Base-by-base conservation (phyloP, 2,888 invertebrate genomes). In the Fragum sueziense region DNA sequence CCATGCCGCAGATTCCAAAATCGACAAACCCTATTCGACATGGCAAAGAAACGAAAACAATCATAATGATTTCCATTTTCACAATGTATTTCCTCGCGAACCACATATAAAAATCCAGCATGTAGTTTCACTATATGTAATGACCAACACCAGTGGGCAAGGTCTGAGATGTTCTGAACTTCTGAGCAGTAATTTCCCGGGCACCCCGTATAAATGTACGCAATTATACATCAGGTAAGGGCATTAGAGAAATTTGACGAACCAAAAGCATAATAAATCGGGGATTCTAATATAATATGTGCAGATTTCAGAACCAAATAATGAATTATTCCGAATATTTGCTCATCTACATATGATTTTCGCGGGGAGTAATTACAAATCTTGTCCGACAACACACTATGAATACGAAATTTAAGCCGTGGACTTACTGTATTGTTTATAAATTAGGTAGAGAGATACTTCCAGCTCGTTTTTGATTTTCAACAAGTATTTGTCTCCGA, bases 221-320 rank as follows among this genome's bases (percentile, higher is more conserved):
- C 37, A 65, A 82, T 82, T 82, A 82, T 82, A 82, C 82, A 67
- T 73, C 78, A 76, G 78, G 77, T 72, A 29, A 25, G 22, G 82
- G 59, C 78, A 82, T 82, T 82, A 82, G 65, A 79, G 82, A 82
- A 79, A 82, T 75, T 79, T 81, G 78, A 78, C 82, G 73, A 73
- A 68, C 74, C 78, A 33, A 27, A 61, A 59, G 82, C 65, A 82
- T 82, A 82, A 82, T 82, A 79, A 82, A 78, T 78, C 81, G 68
- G 76, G 59, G 76, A 78, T 78, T 75, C 78, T 78, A 78, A 78
- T 75, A 82, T 78, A 77, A 82, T 78, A 82, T 82, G 81, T 82
- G 81, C 81, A 78, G 81, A 78, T 82, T 82, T 80, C 37, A 72
- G 78, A 78, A 69, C 27, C 67, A 59, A 61, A 47, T 54, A 59